Conservation (phyloP, 2,888 invertebrate genomes). For the Drosophila greeni region DNA sequence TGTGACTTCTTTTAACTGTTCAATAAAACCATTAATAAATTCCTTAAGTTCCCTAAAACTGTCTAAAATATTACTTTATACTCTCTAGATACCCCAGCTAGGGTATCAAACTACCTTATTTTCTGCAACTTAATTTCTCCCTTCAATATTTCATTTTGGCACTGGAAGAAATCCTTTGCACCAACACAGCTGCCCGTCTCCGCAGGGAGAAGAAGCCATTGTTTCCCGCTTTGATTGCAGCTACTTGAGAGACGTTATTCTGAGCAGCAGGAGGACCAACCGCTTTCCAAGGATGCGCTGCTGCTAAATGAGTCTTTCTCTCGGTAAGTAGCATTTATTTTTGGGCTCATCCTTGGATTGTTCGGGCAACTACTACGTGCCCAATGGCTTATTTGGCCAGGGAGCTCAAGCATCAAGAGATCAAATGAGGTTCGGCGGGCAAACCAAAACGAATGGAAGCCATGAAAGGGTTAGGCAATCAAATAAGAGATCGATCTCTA, state of each 20-base stretch:
- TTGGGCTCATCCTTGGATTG: conserved; percentile 56
- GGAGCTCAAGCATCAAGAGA: conserved; percentile 21
- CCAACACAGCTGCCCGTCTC: conserved; percentile 61
- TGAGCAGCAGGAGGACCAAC: conserved; percentile 21
- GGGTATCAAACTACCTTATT: conserved; percentile 9
- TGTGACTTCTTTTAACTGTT: too few relatives aligned
- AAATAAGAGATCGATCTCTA: conserved; percentile 17
- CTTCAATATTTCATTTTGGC: conserved; percentile 19
- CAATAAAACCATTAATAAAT: not conserved
- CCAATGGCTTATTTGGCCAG: conserved; percentile 54
- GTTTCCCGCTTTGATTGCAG: conserved; percentile 61
- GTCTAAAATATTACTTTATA: not conserved
- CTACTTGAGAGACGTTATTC: conserved; percentile 55
- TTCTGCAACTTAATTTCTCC: conserved; percentile 61
- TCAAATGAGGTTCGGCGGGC: conserved; percentile 33
- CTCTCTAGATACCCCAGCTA: not conserved
- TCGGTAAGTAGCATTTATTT: conserved; percentile 66
- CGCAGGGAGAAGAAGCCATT: conserved; percentile 46
- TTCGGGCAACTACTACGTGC: conserved; percentile 49
- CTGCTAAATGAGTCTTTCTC: conserved; percentile 54
- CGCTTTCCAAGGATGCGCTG: conserved; percentile 19
- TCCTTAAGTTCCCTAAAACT: too few relatives aligned
- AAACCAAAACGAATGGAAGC: conserved; percentile 24
- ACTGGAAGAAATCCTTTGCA: conserved; percentile 60
- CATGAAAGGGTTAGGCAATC: conserved; percentile 17